Conservation (phyloP, 1,140 invertebrate genomes). For the Steinernema feltiae region DNA sequence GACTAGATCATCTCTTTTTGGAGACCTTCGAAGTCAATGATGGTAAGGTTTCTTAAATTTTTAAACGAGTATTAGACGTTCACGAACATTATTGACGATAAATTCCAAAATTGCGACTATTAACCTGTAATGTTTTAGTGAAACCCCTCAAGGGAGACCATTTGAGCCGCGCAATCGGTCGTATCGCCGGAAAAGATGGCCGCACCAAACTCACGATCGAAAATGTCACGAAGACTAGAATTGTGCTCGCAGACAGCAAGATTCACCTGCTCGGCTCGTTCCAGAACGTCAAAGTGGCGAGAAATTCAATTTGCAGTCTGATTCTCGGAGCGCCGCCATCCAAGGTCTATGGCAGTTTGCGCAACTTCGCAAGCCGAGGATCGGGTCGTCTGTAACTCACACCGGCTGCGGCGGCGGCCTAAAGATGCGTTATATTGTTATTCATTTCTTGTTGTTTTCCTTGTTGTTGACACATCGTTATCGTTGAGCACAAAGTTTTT, state of each 20-base stretch:
- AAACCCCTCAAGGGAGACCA: constrained; percentile 92
- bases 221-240: constrained; percentile 96
- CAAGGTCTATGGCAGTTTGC: constrained; percentile 87
- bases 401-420: no score
- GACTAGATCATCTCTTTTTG: constrained; percentile 92
- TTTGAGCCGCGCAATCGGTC: constrained; percentile 84
- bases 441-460: constrained; percentile 7
- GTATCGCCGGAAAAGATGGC: constrained; percentile 92
- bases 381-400: constrained; percentile 78
- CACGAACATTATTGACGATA: no score
- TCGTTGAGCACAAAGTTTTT: no score
- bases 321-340: constrained; percentile 90
- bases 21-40: constrained; percentile 88
- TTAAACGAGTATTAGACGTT: no score
- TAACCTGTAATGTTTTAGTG: no score
- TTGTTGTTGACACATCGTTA: neutral
- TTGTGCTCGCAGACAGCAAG: constrained; percentile 88
- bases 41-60: neutral
- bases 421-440: neutral
- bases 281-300: constrained; percentile 89
- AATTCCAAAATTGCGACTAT: no score
- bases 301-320: constrained; percentile 90
- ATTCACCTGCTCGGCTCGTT: constrained; percentile 95
- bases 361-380: constrained; percentile 73
- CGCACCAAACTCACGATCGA: constrained; percentile 97